A percentile compares a stretch with the other conserved stretches of the same genome.
These are phyloP conservation scores for Pithys albifrons DNA, from an alignment of 2,113 vertebrate species.

Conservation along the genomic window DNA sequence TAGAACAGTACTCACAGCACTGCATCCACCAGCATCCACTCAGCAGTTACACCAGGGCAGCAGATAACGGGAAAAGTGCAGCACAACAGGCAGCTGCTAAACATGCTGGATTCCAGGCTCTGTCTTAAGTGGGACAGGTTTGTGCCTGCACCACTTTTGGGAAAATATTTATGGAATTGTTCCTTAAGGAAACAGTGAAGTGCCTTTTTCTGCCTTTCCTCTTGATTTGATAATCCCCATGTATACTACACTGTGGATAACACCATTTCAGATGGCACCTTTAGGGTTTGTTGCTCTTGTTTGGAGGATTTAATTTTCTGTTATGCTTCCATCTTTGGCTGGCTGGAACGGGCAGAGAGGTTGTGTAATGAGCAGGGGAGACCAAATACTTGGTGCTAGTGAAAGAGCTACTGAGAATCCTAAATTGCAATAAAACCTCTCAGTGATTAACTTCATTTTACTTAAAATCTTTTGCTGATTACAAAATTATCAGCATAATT, in stretches of 20 bases:
- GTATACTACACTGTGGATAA: neutral
- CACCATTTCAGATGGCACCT: neutral
- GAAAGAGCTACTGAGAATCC: neutral
- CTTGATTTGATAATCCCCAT: neutral
- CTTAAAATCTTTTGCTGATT: neutral
- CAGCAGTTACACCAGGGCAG: neutral
- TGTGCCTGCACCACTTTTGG: neutral
- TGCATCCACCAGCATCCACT: too few species aligned
- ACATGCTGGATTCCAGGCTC: neutral
- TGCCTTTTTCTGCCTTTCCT: fast-evolving
- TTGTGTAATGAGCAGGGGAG: neutral
- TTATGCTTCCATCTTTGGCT: neutral
- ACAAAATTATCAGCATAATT: neutral
- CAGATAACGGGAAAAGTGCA: neutral
- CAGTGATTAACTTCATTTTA: neutral
- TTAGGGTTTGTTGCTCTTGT: neutral
- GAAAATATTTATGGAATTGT: neutral
- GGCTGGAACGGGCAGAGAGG: too few species aligned
- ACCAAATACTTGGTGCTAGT: neutral
- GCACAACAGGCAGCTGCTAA: neutral
- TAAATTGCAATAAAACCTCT: neutral
- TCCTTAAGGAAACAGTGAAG: neutral
- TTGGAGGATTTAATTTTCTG: neutral
- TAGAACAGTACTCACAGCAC: neutral
- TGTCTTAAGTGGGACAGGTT: neutral